Evolutionary conservation across 1,140 invertebrate genomes (phyloP), one percentile per base, ranked within the genome.

Genomic region (Ooceraea biroi): DNA sequence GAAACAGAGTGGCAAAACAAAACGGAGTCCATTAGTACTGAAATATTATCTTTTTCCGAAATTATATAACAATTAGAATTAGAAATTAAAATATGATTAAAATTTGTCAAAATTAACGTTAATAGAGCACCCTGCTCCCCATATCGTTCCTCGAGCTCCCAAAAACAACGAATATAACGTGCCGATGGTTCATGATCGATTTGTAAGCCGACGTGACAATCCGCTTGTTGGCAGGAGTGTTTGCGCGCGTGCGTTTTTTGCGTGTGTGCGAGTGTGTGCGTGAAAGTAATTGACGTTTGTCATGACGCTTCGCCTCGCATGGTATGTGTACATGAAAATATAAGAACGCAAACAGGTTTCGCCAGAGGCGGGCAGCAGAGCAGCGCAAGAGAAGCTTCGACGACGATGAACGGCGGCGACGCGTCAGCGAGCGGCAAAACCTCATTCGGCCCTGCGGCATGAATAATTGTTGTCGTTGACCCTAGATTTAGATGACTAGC

Each of bases 271-370:
- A 89, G 91, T 89, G 87, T 89, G 87, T 63, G 88, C 74, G 88
- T 87, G 87, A 46, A 85, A 89, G 87, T 89, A 87, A 89, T 93
- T 91, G 90, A 93, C 93, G 90, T 94, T 92, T 94, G 93, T 92
- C 93, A 94, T 90, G 93, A 93, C 93, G 93, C 93, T 94, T 94
- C 90, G 93, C 93, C 91, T 94, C 92, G 93, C 93, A 94, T 94
- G 94, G 92, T 93, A 94, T 94, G 91, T 94, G 92, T 94, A 93
- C 89, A 94, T 89, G 88, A 92, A 88, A 91, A 92, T 87, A 91
- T 90, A 88, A 89, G 89, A 92, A 73, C 57, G 84, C 52, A 69
- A 85, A 74, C 85, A 88, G 86, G 86, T 88, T 78, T 77, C 50
- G 19, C 68, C n/a, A 17, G 50, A 22, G 17, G n/a, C 17, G 41